Evolutionary conservation across 92 coral and sea anemone genomes (phyloP).

Genomic region (Porites cylindrica): DNA sequence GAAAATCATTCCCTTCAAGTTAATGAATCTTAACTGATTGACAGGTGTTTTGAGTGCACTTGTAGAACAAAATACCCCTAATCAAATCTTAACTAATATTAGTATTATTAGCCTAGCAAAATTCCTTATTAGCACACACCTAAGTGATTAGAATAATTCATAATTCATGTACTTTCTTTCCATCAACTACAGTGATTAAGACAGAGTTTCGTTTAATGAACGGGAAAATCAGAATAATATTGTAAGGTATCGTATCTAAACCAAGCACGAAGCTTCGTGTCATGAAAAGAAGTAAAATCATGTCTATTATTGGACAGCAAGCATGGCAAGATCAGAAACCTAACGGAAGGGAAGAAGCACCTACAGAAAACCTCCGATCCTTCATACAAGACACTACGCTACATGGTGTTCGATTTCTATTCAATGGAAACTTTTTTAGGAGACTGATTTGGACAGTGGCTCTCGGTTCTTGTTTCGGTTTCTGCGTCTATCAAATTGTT

Average conservation of each 20-base stretch:
- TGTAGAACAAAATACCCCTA: too few relatives aligned
- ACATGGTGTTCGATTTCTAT: not conserved
- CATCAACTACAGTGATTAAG: too few relatives aligned
- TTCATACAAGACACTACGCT: not conserved
- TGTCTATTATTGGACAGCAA: not conserved
- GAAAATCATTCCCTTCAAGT: too few relatives aligned
- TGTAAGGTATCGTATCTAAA: not conserved
- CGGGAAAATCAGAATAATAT: too few relatives aligned
- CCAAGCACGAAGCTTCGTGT: not conserved
- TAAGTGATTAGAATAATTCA: too few relatives aligned
- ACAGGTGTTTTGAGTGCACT: too few relatives aligned
- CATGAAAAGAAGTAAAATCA: not conserved
- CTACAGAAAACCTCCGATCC: not conserved
- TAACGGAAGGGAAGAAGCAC: not conserved
- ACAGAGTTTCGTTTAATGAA: too few relatives aligned
- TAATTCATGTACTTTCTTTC: too few relatives aligned
- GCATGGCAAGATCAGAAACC: not conserved
- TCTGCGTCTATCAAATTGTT: not conserved
- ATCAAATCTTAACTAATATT: too few relatives aligned
- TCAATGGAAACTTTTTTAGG: not conserved
- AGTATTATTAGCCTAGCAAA: too few relatives aligned
- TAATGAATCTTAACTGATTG: too few relatives aligned
- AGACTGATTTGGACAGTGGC: constrained; percentile 1
- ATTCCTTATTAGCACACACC: too few relatives aligned
- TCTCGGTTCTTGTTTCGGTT: not conserved